A percentile compares a stretch with the other conserved stretches of the same genome.
These are phyloP conservation scores for Lepetodrilus schrolli DNA, from an alignment of 2,888 invertebrate genomes.

Conservation along the genomic window DNA sequence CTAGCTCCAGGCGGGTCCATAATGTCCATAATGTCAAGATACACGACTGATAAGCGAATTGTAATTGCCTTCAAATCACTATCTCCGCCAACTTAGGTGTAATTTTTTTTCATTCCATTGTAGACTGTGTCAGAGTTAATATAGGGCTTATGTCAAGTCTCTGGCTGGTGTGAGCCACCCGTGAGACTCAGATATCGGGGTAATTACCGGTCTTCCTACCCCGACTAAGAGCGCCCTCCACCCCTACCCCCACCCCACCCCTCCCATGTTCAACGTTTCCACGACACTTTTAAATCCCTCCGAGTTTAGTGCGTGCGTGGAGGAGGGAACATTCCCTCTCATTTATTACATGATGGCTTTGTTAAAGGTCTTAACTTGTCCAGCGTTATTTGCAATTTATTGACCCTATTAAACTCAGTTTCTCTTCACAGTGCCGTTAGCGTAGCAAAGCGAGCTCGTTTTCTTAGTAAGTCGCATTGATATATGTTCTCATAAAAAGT, in stretches of 20 bases:
- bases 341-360: background rate
- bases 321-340: too few relatives aligned
- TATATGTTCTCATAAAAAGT: too few relatives aligned
- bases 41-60: constrained; percentile 4
- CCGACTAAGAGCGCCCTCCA: background rate
- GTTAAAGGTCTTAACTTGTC: too few relatives aligned
- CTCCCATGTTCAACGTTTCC: background rate
- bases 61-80: constrained; percentile 24
- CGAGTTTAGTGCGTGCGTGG: too few relatives aligned
- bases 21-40: constrained; percentile 6
- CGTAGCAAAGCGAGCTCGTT: too few relatives aligned
- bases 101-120: background rate
- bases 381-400: background rate
- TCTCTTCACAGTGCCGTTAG: too few relatives aligned
- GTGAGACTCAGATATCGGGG: background rate
- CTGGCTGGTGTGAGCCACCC: background rate
- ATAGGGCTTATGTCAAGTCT: background rate
- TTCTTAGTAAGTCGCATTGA: too few relatives aligned
- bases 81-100: constrained; percentile 6
- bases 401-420: background rate
- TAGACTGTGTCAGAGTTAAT: background rate
- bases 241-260: background rate
- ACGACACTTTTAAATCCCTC: too few relatives aligned
- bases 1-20: background rate
- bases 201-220: constrained; percentile 7